These are phyloP conservation scores for Caenorhabditis imperialis DNA, from an alignment of 2,888 invertebrate species.

Conservation along the genomic window DNA sequence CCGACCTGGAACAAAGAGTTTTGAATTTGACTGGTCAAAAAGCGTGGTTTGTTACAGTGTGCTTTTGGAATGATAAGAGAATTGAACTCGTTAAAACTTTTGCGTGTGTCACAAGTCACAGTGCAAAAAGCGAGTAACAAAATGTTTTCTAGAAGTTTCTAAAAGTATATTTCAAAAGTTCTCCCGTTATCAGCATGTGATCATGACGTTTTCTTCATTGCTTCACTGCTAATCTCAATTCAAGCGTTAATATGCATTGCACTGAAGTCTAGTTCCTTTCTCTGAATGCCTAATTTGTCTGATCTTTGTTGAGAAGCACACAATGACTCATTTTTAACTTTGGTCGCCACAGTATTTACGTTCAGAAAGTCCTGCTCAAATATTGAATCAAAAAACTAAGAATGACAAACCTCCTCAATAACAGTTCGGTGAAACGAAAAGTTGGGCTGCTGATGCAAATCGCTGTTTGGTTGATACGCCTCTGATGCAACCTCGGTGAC, in stretches of 20 bases:
- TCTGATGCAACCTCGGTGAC: conserved; percentile 34
- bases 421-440: conserved; percentile 42
- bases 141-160: not conserved
- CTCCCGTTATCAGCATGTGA: too few relatives aligned
- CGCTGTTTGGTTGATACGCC: conserved; percentile 42
- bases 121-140: not conserved
- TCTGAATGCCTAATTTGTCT: too few relatives aligned
- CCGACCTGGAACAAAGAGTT: conserved; percentile 30
- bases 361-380: too few relatives aligned
- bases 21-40: not conserved
- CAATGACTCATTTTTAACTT: too few relatives aligned
- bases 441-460: conserved; percentile 37
- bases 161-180: not conserved
- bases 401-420: conserved; percentile 54
- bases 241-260: too few relatives aligned
- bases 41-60: conserved; percentile 4
- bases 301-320: too few relatives aligned
- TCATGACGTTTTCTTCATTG: too few relatives aligned
- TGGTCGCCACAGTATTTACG: too few relatives aligned
- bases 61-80: conserved; percentile 20
- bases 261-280: too few relatives aligned
- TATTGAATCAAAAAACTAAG: too few relatives aligned
- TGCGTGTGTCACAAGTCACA: conserved; percentile 25
- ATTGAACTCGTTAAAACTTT: conserved; percentile 25
- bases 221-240: too few relatives aligned